These are phyloP conservation scores for Notamacropus eugenii DNA, from an alignment of 2,797 vertebrate genomes.

Conservation along the genomic window DNA sequence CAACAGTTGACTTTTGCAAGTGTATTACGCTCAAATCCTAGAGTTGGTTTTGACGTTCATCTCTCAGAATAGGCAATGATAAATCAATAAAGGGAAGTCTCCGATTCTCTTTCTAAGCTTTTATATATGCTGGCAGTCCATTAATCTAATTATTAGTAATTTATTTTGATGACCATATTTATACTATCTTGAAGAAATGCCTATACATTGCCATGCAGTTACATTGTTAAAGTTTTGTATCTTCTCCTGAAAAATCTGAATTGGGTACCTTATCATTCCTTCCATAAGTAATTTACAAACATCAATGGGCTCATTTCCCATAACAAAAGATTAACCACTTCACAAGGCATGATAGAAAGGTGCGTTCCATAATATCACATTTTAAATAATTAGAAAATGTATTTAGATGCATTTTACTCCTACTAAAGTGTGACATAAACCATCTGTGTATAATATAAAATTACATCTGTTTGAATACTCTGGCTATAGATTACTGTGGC, in stretches of 20 bases:
- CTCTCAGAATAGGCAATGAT: constrained; percentile 40
- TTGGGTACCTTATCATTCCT: constrained; percentile 63
- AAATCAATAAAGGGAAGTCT: constrained; percentile 67
- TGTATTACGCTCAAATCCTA: constrained; percentile 59
- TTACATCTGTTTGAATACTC: constrained; percentile 58
- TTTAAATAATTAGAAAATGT: constrained; percentile 76
- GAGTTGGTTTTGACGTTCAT: constrained; percentile 66
- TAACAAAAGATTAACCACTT: constrained; percentile 66
- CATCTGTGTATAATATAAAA: constrained; percentile 71
- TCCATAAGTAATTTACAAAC: constrained; percentile 70
- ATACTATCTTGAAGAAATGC: constrained; percentile 35
- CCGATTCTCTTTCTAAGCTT: constrained; percentile 62
- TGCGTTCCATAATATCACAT: constrained; percentile 62
- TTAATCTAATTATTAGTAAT: constrained; percentile 63
- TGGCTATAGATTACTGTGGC: constrained; percentile 52
- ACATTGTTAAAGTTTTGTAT: constrained; percentile 50
- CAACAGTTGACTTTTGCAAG: constrained; percentile 38
- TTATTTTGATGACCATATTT: constrained; percentile 60
- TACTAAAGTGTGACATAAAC: constrained; percentile 69
- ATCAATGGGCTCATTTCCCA: constrained; percentile 55
- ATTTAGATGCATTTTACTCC: constrained; percentile 74
- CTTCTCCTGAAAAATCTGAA: constrained; percentile 63
- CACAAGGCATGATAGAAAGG: constrained; percentile 59
- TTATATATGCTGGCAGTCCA: constrained; percentile 56
- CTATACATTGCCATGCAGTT: constrained; percentile 44